Base-by-base conservation (phyloP, 2,797 vertebrate genomes). In the Artibeus lituratus region DNA sequence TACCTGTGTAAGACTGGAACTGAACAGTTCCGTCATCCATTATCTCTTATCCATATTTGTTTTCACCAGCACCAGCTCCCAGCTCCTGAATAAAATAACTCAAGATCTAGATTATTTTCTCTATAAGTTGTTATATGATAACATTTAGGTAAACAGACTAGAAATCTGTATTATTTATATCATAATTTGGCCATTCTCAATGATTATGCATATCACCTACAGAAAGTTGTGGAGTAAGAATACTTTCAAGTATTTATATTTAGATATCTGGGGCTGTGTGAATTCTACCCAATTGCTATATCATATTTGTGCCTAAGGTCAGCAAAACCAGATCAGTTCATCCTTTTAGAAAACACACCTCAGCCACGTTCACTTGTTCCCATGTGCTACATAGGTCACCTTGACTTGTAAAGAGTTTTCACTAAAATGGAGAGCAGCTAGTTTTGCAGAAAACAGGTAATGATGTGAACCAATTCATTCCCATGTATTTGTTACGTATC, bases 401-500 rank as follows among this genome's bases (percentile, higher is more conserved):
- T 81, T 87, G 55, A 90, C 55, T 90, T 44, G 55, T 77, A 76
- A 87, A 72, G n/a, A 90, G 80, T 62, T 94, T 95, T 80, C 77
- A 80, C 59, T 59, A 65, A 94, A 94, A 76, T 49, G 57, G 24
- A 85, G 39, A 96, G n/a, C 86, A 94, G 62, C 19, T 78, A 78
- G 69, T 80, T 78, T 72, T 83, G 21, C 35, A 94, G 77, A 84
- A 88, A 96, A 49, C 3, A 39, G 35, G 15, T 82, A 88, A 95
- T 19, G 42, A 90, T 80, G 57, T 83, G 88, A 92, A 87, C 42
- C 89, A 86, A 95, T 80, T 84, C 51, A 89, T 74, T 96, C 78
- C 49, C 39, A 55, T 15, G 29, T 65, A 92, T 85, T 95, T 96
- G 67, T 42, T 84, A 87, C 42, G 32, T 53, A 93, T 90, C 62